Base-by-base conservation (phyloP, 2,113 vertebrate species). In the Pipra filicauda region DNA sequence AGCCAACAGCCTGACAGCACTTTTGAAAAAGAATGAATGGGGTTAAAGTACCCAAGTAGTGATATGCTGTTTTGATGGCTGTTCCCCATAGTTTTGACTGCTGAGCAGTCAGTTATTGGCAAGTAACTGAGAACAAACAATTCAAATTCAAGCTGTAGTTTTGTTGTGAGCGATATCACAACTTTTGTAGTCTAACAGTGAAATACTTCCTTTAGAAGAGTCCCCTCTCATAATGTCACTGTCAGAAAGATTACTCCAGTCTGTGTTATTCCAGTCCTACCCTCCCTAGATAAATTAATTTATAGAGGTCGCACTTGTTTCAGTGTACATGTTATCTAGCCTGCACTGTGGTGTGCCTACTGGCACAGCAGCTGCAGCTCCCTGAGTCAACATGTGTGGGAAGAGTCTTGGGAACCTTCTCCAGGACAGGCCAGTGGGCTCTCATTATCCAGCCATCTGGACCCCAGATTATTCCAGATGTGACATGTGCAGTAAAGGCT, bases 371-470 rank as follows among this genome's bases (percentile, higher is more conserved):
- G 70, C 82, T 89, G 77, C 80, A 91, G 77, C 49, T 93, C 65
- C 80, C 57, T 33, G 19, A 37, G 61, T 49, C 77, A 83, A 59
- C 39, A 81, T 8, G 14, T 94, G 89, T 84, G 88, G 91, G 85
- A 92, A 86, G 78, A 80, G 72, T 75, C 61, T 89, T 71, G 62
- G 79, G 93, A 97, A 81, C 92, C 82, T 93, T 4, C 8, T n/a
- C 61, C 76, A 94, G 93, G 91, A 64, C 95, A 89, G 90, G 92
- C 88, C 88, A 86, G 88, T 95, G 85, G 91, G 88, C 79, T 96
- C 76, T 92, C 79, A 85, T 95, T 96, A 93, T 74, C 69, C 78
- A 88, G 59, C 83, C 96, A 97, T 97, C 92, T 97, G 94, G 93
- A 33, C 15, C 41, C 78, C 93, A 97, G 85, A 95, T 93, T 67